Conservation (phyloP, 1,140 invertebrate species). For the Tetramorium simillimum region DNA sequence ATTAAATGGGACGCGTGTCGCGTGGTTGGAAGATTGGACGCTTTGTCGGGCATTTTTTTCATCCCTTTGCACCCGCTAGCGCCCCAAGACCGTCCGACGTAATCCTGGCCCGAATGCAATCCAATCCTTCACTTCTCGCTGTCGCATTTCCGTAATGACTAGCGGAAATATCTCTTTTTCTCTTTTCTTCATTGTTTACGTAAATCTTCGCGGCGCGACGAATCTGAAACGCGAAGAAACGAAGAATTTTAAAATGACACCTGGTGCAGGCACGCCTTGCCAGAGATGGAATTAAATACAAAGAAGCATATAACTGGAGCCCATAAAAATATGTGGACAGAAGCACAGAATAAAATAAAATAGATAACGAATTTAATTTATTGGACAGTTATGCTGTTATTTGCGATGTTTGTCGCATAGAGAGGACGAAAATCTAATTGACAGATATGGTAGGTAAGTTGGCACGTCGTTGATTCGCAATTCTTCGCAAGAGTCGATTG, state of each 20-base stretch:
- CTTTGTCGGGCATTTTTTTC: slow-evolving; percentile 20
- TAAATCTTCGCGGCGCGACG: neutral
- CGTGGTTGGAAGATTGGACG: slow-evolving; percentile 28
- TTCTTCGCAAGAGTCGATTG: slow-evolving; percentile 6
- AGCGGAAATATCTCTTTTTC: neutral
- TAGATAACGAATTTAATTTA: neutral
- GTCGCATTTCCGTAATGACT: slow-evolving; percentile 1
- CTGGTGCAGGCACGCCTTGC: neutral
- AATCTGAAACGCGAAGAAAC: neutral
- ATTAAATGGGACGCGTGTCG: slow-evolving; percentile 37
- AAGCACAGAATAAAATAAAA: neutral
- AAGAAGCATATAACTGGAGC: neutral
- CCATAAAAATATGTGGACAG: neutral
- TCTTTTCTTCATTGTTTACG: neutral
- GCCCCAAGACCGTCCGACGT: neutral
- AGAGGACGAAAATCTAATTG: neutral
- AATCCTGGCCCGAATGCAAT: slow-evolving; percentile 10
- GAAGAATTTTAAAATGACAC: slow-evolving; percentile 3
- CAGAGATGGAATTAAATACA: neutral
- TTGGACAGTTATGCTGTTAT: neutral
- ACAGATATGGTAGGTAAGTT: neutral
- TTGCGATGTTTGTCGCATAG: neutral
- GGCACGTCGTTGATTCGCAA: neutral
- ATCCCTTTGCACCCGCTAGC: neutral
- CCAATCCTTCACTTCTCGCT: neutral